Conservation (phyloP, 2,113 vertebrate species). For the Pluvialis apricaria region DNA sequence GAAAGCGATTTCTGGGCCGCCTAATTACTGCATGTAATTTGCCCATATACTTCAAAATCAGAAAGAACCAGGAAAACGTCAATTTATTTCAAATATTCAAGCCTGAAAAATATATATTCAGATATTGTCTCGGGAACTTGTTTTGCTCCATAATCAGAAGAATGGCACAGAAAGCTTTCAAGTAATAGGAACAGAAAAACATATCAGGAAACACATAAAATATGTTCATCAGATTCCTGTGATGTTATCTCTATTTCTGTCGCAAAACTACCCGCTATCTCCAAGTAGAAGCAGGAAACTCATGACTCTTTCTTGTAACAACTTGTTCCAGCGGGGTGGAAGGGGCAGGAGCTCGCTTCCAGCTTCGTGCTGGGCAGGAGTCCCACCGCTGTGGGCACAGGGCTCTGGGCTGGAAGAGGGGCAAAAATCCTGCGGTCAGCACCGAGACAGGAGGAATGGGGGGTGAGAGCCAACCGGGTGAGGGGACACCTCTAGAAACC, state of each 20-base stretch:
- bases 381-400: not conserved
- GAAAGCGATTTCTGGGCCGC: not conserved
- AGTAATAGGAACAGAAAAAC: not conserved
- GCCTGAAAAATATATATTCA: not conserved
- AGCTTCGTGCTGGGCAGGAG: not conserved
- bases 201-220: not conserved
- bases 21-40: not conserved
- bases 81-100: not conserved
- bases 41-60: not conserved
- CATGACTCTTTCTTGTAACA: not conserved
- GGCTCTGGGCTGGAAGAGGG: not conserved
- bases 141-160: not conserved
- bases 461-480: not conserved
- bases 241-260: conserved; percentile 1
- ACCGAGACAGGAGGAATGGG: not conserved
- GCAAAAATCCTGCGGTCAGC: not conserved
- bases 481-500: not conserved
- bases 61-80: not conserved
- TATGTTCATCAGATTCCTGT: not conserved
- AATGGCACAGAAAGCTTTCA: not conserved
- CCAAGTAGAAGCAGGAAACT: conserved; percentile 35
- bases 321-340: not conserved
- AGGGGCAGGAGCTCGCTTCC: not conserved
- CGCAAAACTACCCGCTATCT: not conserved
- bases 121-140: not conserved